Evolutionary conservation across 1,140 invertebrate species (phyloP), one percentile per base, ranked within the genome.

Genomic region (Aphaenogaster rudis): DNA sequence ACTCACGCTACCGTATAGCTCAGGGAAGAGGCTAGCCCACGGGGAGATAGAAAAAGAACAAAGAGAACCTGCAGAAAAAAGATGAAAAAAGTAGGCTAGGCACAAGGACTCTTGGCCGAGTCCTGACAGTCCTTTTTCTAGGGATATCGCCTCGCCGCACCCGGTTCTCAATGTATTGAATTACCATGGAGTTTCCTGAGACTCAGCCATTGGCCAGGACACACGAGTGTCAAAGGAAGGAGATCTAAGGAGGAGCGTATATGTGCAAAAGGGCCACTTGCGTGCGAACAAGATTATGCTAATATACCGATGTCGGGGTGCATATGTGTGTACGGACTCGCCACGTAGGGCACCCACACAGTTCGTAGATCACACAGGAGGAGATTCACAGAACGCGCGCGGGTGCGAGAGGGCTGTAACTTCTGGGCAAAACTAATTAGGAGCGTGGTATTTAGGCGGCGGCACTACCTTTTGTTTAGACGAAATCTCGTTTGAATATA

Each of bases 401-500:
- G 81, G 67, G 66, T 81, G 71, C 28, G 67, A 64, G 63, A 7
- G 42, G 13, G 71, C 88, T 64, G 91, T 93, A 93, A 93, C 86
- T 93, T 89, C 89, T 92, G 78, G 64, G 69, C 88, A 88, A 94
- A 94, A 94, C 92, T 93, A 94, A 94, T 93, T 94, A 94, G 88
- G 64, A 85, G 59, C 81, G 74, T 87, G 87, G 87, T 91, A 92
- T 93, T 93, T 93, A 92, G 88, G 86, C 79, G 82, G 81, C 87
- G 66, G 78, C 87, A 52, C 74, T 88, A 86, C 86, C 90, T 91
- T 92, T 92, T 92, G 92, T 93, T 93, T 92, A 92, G 92, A 89
- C 76, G 71, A 93, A 92, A 92, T 90, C 89, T 91, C 88, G 90
- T 93, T 93, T 93, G 91, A 92, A 93, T 93, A 93, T 79, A 86